Percentiles rank a stretch among this genome's conserved stretches.
phyloP scores from a whole-genome alignment of 2,113 vertebrate species.

The Oryzias woworae region DNA sequence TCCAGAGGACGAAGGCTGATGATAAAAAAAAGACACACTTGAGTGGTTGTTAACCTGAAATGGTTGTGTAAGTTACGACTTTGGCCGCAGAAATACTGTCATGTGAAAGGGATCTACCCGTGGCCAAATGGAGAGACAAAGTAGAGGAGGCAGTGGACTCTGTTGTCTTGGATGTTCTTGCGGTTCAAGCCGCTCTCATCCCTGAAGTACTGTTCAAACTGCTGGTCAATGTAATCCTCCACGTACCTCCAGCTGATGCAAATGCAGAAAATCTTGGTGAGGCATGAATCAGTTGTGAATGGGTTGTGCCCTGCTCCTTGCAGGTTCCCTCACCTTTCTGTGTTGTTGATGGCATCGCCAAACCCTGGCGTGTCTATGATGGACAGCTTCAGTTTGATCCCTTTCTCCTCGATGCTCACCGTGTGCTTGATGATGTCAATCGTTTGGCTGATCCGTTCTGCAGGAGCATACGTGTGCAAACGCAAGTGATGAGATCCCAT shows the following conservation, averaged over 20 bases:
- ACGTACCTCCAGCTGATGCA: constrained; percentile 69
- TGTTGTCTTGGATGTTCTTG: constrained; percentile 79
- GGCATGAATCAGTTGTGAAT: neutral
- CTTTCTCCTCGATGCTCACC: constrained; percentile 93
- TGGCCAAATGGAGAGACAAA: constrained; percentile 81
- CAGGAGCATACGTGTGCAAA: constrained; percentile 1
- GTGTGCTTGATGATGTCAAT: constrained; percentile 81
- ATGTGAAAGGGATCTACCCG: constrained; percentile 55
- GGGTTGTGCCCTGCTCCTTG: neutral
- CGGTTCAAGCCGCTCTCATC: constrained; percentile 78
- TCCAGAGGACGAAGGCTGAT: constrained; percentile 76
- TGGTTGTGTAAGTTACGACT: neutral
- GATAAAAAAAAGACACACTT: neutral
- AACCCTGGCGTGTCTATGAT: constrained; percentile 81
- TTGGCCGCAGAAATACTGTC: neutral
- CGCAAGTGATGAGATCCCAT: neutral
- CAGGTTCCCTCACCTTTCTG: constrained; percentile 47
- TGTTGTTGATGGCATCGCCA: constrained; percentile 78
- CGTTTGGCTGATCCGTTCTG: constrained; percentile 77
- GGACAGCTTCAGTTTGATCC: constrained; percentile 77
- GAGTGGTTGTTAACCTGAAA: neutral
- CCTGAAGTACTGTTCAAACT: constrained; percentile 78
- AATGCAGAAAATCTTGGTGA: constrained; percentile 3
- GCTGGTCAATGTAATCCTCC: constrained; percentile 73
- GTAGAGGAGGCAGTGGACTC: constrained; percentile 82